These are phyloP conservation scores for Xenotilapia leptura DNA, from an alignment of 2,113 vertebrate genomes.

Conservation along the genomic window DNA sequence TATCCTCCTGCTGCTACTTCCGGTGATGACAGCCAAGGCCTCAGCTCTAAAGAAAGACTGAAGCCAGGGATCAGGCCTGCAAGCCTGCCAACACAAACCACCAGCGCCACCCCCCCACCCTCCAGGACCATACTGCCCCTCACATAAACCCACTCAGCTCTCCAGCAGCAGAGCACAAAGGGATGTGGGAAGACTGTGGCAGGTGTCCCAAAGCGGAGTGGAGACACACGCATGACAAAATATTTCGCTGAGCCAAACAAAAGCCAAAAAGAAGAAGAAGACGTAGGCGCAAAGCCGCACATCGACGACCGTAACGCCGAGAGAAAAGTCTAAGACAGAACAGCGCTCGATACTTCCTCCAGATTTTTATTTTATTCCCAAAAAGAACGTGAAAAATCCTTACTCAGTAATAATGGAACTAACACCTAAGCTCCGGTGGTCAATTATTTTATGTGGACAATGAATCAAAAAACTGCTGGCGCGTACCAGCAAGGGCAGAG, in stretches of 20 bases:
- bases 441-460: not conserved
- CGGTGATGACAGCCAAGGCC: conserved; percentile 39
- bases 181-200: conserved; percentile 48
- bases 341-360: conserved; percentile 11
- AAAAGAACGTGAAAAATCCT: not conserved
- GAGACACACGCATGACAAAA: conserved; percentile 18
- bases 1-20: conserved; percentile 43
- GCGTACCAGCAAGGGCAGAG: not conserved
- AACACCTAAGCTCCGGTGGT: not conserved
- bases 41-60: conserved; percentile 25
- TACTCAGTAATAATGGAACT: not conserved
- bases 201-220: conserved; percentile 22
- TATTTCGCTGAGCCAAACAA: conserved; percentile 2
- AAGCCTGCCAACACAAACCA: conserved; percentile 33
- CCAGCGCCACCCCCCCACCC: not conserved
- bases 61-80: conserved; percentile 40
- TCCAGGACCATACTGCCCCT: conserved; percentile 40
- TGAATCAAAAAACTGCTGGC: not conserved
- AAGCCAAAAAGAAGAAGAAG: not conserved
- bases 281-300: not conserved
- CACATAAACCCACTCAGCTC: conserved; percentile 44
- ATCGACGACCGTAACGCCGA: not conserved
- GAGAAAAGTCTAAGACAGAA: not conserved
- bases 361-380: not conserved
- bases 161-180: conserved; percentile 33